Conservation (phyloP, 1,140 invertebrate species). For the Calephelis virginiensis region DNA sequence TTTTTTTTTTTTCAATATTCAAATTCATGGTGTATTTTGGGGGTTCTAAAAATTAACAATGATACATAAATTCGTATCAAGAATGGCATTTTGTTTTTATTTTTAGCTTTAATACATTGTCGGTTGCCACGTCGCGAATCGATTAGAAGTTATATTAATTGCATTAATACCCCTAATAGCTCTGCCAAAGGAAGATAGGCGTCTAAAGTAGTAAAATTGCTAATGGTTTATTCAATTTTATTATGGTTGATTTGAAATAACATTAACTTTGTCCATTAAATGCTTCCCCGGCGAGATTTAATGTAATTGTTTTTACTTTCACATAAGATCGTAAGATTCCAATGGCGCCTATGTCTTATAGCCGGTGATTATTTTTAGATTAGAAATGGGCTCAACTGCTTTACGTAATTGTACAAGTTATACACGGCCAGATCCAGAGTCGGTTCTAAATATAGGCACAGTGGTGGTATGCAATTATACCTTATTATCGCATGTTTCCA, state of each 20-base stretch:
- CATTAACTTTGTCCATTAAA: conserved; percentile 2
- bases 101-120: no score
- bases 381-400: conserved; percentile 77
- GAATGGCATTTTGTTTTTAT: no score
- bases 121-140: no score
- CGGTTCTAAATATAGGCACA: conserved; percentile 75
- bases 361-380: conserved; percentile 78
- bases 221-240: neutral
- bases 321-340: conserved; percentile 68
- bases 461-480: conserved; percentile 72
- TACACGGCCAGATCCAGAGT: conserved; percentile 69
- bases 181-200: no score
- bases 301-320: conserved; percentile 73
- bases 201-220: neutral
- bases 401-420: conserved; percentile 76
- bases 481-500: conserved; percentile 76
- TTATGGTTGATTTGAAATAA: neutral
- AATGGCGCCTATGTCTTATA: conserved; percentile 69
- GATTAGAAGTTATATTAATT: no score
- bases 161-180: no score
- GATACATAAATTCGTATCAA: no score
- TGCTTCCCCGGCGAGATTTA: conserved; percentile 33
- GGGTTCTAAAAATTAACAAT: no score
- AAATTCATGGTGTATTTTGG: no score
- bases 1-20: no score